These are phyloP conservation scores for Pygoscelis adeliae DNA, from an alignment of 2,113 vertebrate species.

Conservation along the genomic window DNA sequence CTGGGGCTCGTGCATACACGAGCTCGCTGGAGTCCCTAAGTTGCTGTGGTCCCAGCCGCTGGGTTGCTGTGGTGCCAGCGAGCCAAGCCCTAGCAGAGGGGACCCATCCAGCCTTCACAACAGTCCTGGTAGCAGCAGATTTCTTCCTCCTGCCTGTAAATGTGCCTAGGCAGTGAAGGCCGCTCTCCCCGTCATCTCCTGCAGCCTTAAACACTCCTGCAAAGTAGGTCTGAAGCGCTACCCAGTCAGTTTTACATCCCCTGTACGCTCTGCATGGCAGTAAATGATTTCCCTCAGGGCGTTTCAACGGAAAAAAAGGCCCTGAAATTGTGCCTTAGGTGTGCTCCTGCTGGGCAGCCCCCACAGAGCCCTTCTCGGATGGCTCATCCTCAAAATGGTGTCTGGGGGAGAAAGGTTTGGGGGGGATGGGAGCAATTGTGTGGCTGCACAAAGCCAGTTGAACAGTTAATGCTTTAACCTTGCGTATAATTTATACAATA, in stretches of 20 bases:
- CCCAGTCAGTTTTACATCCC: neutral
- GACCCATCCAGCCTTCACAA: neutral
- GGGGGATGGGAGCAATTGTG: constrained; percentile 14
- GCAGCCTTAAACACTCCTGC: neutral
- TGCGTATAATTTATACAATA: constrained; percentile 99
- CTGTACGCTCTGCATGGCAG: neutral
- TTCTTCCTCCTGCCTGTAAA: neutral
- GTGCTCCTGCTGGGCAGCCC: neutral
- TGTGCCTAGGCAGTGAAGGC: accelerated
- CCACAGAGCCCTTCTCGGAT: neutral
- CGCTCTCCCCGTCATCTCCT: neutral
- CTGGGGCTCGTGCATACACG: neutral
- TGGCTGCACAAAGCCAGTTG: constrained; percentile 68
- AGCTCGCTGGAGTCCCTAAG: accelerated
- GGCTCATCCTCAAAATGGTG: neutral
- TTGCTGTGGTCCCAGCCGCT: neutral
- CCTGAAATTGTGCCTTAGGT: neutral
- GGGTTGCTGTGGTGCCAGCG: neutral
- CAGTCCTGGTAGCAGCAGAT: neutral
- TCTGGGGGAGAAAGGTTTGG: neutral
- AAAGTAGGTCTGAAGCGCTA: neutral
- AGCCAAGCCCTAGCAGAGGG: neutral
- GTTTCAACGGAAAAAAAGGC: neutral
- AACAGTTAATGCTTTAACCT: constrained; percentile 89
- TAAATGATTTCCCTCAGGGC: neutral